Percentiles rank a stretch among this genome's conserved stretches.
Evolutionary conservation across 2,888 invertebrate species (phyloP).

Genomic region (Ceramica pisi): DNA sequence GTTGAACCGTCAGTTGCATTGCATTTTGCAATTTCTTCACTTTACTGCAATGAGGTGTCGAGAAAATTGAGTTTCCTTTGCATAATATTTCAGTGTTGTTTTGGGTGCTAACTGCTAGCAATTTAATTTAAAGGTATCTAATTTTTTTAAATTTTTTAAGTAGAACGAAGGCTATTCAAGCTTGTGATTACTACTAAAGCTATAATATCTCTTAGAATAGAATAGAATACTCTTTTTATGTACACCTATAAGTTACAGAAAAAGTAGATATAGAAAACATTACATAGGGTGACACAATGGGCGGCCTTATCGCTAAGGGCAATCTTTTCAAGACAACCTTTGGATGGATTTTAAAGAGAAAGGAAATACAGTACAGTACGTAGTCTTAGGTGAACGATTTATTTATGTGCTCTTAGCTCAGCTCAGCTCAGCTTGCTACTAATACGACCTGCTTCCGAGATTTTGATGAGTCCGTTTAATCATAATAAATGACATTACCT

Average conservation of each 20-base stretch:
- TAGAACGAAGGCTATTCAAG: neutral
- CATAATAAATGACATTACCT: too few species aligned
- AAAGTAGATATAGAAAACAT: too few species aligned
- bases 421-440: neutral
- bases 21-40: slow-evolving; percentile 37
- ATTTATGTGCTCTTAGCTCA: too few species aligned
- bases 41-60: slow-evolving; percentile 36
- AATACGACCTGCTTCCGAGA: neutral
- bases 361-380: too few species aligned
- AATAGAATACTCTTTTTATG: too few species aligned
- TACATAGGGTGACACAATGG: too few species aligned
- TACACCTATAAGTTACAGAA: too few species aligned
- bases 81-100: slow-evolving; percentile 3
- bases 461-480: neutral
- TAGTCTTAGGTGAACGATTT: too few species aligned
- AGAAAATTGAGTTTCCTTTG: slow-evolving; percentile 37
- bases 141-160: slow-evolving; percentile 1
- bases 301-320: too few species aligned
- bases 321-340: too few species aligned
- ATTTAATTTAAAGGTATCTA: neutral
- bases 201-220: too few species aligned
- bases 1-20: slow-evolving; percentile 29
- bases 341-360: too few species aligned
- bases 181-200: neutral
- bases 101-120: neutral